Conservation (phyloP, 1,140 invertebrate species). For the Helicoverpa zea region DNA sequence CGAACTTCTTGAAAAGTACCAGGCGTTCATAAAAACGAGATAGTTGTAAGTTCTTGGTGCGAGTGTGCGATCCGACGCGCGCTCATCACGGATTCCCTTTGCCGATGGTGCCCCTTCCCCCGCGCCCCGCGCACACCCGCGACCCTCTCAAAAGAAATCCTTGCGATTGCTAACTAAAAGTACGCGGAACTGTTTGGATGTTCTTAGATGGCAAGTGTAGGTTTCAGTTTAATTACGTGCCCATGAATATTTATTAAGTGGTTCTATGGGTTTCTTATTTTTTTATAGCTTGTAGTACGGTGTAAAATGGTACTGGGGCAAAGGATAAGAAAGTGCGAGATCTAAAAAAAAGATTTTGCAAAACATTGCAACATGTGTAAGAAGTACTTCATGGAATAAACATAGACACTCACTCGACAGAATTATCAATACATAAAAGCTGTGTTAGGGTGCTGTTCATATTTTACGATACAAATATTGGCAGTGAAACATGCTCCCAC, state of each 20-base stretch:
- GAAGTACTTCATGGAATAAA: too few species aligned
- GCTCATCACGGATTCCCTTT: slow-evolving; percentile 70
- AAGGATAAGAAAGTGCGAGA: too few species aligned
- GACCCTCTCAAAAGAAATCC: slow-evolving; percentile 48
- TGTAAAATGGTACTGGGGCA: too few species aligned
- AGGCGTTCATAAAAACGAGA: slow-evolving; percentile 34
- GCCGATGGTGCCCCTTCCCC: slow-evolving; percentile 28
- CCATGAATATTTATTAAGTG: background rate
- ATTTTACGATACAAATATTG: slow-evolving; percentile 15
- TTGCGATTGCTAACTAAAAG: slow-evolving; percentile 47
- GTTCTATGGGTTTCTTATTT: background rate
- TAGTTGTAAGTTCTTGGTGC: slow-evolving; percentile 28
- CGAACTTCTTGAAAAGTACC: slow-evolving; percentile 23
- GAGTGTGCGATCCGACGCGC: slow-evolving; percentile 41
- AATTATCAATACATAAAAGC: background rate
- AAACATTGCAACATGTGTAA: too few species aligned
- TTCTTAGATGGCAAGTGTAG: slow-evolving; percentile 30
- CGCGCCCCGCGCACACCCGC: slow-evolving; percentile 26
- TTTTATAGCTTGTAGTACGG: too few species aligned
- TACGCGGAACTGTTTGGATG: slow-evolving; percentile 30
- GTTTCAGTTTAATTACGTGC: slow-evolving; percentile 33
- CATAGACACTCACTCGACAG: too few species aligned
- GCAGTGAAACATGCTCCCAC: slow-evolving; percentile 5
- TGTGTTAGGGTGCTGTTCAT: background rate
- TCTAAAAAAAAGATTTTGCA: too few species aligned